phyloP scores from a whole-genome alignment of 2,113 vertebrate genomes.

The Hippocampus barbouri region DNA sequence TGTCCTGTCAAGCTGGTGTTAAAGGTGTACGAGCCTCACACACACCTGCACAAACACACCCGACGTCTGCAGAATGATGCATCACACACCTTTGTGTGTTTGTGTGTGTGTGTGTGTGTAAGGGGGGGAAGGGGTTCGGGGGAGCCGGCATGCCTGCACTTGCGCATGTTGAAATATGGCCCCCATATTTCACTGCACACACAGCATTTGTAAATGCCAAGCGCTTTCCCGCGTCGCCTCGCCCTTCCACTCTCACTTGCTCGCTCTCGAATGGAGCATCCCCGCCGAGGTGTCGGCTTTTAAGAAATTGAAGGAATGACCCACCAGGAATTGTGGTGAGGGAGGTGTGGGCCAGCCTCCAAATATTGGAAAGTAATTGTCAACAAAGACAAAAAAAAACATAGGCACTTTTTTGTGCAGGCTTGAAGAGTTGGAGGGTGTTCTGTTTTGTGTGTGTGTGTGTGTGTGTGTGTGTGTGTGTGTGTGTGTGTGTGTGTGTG shows the following conservation, averaged over 20 bases:
- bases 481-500: not conserved
- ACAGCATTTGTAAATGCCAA: slow-evolving; percentile 67
- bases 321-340: slow-evolving; percentile 27
- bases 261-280: slow-evolving; percentile 45
- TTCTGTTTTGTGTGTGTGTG: not conserved
- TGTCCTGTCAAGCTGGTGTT: slow-evolving; percentile 56
- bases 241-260: slow-evolving; percentile 6
- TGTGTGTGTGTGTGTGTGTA: not conserved
- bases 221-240: slow-evolving; percentile 21
- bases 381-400: slow-evolving; percentile 64
- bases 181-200: slow-evolving; percentile 58
- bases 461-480: not conserved
- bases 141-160: not conserved
- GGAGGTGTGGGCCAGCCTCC: slow-evolving; percentile 8
- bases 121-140: slow-evolving; percentile 6
- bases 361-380: slow-evolving; percentile 56
- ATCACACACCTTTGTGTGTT: slow-evolving; percentile 9
- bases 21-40: slow-evolving; percentile 42
- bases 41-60: slow-evolving; percentile 35
- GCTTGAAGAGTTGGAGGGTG: slow-evolving; percentile 15
- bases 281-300: slow-evolving; percentile 57
- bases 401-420: slow-evolving; percentile 21
- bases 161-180: slow-evolving; percentile 57
- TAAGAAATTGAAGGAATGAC: slow-evolving; percentile 71
- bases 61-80: slow-evolving; percentile 35